These are phyloP conservation scores for Caenorhabditis latens DNA, from an alignment of 1,140 invertebrate genomes.

Conservation along the genomic window DNA sequence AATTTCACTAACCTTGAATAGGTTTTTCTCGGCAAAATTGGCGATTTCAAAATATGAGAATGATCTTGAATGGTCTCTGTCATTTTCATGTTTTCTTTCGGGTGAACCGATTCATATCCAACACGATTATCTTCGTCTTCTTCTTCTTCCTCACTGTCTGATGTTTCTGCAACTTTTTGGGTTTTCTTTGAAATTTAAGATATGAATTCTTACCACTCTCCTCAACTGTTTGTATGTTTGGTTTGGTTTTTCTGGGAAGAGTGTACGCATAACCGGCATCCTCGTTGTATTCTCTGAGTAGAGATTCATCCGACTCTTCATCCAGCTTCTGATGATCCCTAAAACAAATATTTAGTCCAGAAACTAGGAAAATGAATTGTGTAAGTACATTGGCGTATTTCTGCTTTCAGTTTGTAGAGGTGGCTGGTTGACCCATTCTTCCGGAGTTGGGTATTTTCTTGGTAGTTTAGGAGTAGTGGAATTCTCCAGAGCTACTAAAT, in stretches of 20 bases:
- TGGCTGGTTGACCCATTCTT: slow-evolving; percentile 29
- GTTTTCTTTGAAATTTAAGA: background rate
- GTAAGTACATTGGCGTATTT: slow-evolving; percentile 3
- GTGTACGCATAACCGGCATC: slow-evolving; percentile 4
- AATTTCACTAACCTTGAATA: slow-evolving; percentile 24
- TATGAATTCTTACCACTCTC: background rate
- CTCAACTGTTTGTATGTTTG: background rate
- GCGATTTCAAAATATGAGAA: slow-evolving; percentile 50
- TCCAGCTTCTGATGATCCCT: background rate
- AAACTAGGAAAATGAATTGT: background rate
- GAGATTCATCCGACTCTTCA: slow-evolving; percentile 1
- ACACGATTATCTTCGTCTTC: slow-evolving; percentile 29
- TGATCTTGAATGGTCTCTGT: slow-evolving; percentile 37
- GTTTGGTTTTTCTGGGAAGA: slow-evolving; percentile 26
- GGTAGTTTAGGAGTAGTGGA: background rate
- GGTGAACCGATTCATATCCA: slow-evolving; percentile 36
- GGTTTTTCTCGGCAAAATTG: slow-evolving; percentile 41
- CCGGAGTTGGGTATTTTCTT: slow-evolving; percentile 26
- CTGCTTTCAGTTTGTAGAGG: background rate
- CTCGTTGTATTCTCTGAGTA: slow-evolving; percentile 17
- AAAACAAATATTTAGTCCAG: background rate
- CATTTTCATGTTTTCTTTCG: slow-evolving; percentile 34
- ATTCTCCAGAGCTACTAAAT: too few relatives aligned
- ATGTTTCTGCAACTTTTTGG: background rate
- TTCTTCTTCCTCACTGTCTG: slow-evolving; percentile 24